Conservation (phyloP, 37 sponge, comb jelly and placozoan genomes). For the Bolinopsis microptera region DNA sequence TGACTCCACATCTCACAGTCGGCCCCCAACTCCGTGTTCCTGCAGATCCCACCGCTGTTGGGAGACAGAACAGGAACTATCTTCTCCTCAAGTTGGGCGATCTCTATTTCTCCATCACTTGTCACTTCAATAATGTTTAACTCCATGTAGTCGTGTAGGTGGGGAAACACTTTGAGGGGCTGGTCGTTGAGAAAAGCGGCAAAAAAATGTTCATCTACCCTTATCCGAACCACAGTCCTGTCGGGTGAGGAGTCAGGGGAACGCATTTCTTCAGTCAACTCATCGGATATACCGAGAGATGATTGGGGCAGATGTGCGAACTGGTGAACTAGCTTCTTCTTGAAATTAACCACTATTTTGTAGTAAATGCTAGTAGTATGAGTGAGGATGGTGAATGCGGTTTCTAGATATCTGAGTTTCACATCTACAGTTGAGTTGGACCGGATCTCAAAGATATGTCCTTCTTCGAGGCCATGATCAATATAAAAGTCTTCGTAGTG, state of each 20-base stretch:
- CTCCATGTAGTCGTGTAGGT: not conserved
- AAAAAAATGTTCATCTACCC: not conserved
- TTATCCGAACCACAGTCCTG: not conserved
- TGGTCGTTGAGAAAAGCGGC: not conserved
- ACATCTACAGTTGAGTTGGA: not conserved
- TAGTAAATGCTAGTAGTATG: not conserved
- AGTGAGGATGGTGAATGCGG: not conserved
- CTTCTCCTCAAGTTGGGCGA: not conserved
- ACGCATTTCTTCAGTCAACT: not conserved
- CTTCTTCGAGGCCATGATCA: not conserved
- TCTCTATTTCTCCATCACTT: not conserved
- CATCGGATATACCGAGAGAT: not conserved
- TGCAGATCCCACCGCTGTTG: not conserved
- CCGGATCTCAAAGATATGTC: not conserved
- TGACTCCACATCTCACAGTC: not conserved
- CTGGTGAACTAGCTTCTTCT: not conserved
- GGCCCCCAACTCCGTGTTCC: not conserved
- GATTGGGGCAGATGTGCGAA: not conserved
- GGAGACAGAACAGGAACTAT: not conserved
- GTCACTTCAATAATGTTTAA: not conserved
- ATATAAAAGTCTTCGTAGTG: not conserved
- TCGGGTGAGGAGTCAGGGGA: not conserved
- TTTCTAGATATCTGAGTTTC: not conserved
- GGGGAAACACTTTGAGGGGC: not conserved
- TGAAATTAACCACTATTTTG: not conserved